Evolutionary conservation across 2,797 vertebrate genomes (phyloP), one percentile per base, ranked within the genome.

Genomic region (Sebastolobus alascanus): DNA sequence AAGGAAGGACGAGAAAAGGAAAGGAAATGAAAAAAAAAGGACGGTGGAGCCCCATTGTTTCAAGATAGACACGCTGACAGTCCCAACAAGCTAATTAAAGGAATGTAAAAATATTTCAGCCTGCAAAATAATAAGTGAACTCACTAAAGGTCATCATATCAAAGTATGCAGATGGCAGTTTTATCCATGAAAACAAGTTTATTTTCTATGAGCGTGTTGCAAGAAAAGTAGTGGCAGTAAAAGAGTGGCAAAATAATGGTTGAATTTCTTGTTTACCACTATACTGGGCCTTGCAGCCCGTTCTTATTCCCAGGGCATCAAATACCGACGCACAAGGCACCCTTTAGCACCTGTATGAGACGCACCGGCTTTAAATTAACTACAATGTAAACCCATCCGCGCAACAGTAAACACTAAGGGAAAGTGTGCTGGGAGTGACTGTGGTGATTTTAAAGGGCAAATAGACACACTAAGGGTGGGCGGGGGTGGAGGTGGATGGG

Each of bases 61-160:
- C 18, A 75, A 71, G 60, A 59, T 1, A 75, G 60, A 81, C 73
- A 75, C 6, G n/a, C n/a, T n/a, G 33, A 65, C 73, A 71, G 46
- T 43, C 27, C 27, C 35, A 73, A 87, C 66, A 84, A 79, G 68
- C 59, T 70, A 84, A 87, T 87, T 87, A 83, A 82, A 20, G 43
- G 16, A 52, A 63, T 68, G 52, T 16, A 56, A 46, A 54, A 8
- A 59, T 40, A 37, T 20, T 38, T 38, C 20, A 33, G 9, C 3
- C 14, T 27, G 50, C 13, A 73, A 74, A 76, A 66, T 54, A 69
- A 84, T 33, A 82, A 79, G 50, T 6, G 54, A 79, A 61, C 31
- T 82, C 68, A 76, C 75, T 84, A 61, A 79, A 67, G 14, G 71
- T 52, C 5, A 80, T 60, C 16, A 64, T 37, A 77, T 75, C 60